These are phyloP conservation scores for Onychostruthus taczanowskii DNA, from an alignment of 2,113 vertebrate species.

Conservation along the genomic window DNA sequence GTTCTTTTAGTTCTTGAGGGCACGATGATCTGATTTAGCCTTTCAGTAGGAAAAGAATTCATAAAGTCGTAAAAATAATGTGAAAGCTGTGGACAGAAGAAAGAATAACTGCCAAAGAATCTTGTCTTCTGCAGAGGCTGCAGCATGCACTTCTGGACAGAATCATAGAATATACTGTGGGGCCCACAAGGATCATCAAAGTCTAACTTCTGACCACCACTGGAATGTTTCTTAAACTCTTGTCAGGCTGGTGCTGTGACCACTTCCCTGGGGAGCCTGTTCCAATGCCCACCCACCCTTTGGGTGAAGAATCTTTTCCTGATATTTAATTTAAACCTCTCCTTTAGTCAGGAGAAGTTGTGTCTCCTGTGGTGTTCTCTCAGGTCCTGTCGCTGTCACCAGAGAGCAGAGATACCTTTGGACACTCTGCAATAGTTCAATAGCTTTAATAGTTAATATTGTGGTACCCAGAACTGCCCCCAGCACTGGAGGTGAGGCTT, in stretches of 20 bases:
- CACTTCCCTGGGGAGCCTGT: neutral
- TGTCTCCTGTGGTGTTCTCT: neutral
- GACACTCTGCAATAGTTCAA: rapidly evolving
- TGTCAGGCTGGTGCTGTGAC: neutral
- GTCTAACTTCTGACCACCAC: neutral
- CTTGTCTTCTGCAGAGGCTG: neutral
- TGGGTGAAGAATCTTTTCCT: neutral
- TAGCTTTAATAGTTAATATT: neutral
- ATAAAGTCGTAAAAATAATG: neutral
- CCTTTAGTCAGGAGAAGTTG: too few species aligned
- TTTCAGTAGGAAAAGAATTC: neutral
- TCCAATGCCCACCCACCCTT: rapidly evolving
- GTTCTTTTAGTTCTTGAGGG: neutral
- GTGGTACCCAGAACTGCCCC: neutral
- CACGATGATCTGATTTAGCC: neutral
- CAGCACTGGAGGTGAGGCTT: neutral
- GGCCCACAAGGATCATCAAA: neutral
- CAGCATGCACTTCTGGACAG: neutral
- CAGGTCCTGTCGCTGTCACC: rapidly evolving
- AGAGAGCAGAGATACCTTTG: neutral
- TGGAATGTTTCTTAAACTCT: neutral
- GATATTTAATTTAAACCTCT: rapidly evolving
- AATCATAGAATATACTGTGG: neutral
- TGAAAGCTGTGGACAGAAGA: neutral
- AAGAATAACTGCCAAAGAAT: neutral